Percentiles rank a stretch among this genome's conserved stretches.
Evolutionary conservation across 1,140 invertebrate species (phyloP).

Genomic region (Dreissena polymorpha): DNA sequence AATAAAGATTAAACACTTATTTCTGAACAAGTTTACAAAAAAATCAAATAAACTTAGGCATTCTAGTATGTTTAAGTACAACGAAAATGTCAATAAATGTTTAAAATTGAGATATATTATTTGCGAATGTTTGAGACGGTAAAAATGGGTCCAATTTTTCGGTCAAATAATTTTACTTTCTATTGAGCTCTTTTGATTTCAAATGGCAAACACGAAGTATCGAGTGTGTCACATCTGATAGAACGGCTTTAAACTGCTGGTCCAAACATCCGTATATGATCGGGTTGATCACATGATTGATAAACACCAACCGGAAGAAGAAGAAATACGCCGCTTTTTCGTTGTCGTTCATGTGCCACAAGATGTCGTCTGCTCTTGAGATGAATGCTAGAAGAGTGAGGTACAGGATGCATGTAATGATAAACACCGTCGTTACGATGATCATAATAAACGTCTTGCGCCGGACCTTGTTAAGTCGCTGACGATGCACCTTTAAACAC

Average conservation of each 20-base stretch:
- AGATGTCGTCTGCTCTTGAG: conserved; percentile 38
- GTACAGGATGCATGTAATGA: conserved; percentile 38
- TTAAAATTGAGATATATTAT: background rate
- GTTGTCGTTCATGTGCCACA: conserved; percentile 2
- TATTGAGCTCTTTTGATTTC: background rate
- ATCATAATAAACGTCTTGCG: conserved; percentile 46
- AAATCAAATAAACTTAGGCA: too few species aligned
- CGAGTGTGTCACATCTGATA: conserved; percentile 1
- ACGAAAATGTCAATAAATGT: too few species aligned
- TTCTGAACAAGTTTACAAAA: too few species aligned
- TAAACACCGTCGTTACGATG: conserved; percentile 31
- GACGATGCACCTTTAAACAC: background rate
- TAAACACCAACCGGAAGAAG: conserved; percentile 40
- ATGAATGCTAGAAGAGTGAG: conserved; percentile 37
- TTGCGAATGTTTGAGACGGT: background rate
- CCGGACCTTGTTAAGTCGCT: background rate
- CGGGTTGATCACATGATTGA: conserved; percentile 51
- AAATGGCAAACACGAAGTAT: background rate
- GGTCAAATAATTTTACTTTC: too few species aligned
- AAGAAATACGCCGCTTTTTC: conserved; percentile 37
- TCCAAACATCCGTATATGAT: conserved; percentile 37
- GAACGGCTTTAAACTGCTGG: conserved; percentile 12
- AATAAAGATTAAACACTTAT: too few species aligned
- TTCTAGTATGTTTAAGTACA: too few species aligned
- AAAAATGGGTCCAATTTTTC: too few species aligned